phyloP scores from a whole-genome alignment of 2,888 invertebrate genomes.

The Timandra comae region DNA sequence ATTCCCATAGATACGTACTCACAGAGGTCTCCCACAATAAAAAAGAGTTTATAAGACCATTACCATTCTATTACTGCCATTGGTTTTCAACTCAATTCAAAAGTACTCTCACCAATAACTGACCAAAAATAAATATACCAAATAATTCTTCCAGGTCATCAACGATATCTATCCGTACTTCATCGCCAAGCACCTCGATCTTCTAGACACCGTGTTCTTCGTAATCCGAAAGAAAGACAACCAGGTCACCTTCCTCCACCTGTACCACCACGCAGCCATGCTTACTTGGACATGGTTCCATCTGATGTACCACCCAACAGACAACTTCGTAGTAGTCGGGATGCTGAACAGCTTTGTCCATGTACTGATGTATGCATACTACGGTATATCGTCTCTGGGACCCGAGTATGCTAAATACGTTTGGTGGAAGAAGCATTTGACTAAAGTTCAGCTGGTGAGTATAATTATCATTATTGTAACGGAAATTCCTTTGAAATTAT shows the following conservation, averaged over 20 bases:
- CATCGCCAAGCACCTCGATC: constrained; percentile 85
- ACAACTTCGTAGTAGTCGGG: constrained; percentile 85
- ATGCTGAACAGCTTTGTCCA: constrained; percentile 87
- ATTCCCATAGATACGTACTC: no score
- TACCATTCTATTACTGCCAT: no score
- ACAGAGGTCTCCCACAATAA: no score
- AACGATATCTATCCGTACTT: constrained; percentile 81
- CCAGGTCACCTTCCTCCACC: constrained; percentile 91
- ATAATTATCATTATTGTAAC: no score
- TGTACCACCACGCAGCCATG: constrained; percentile 90
- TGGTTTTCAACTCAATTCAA: no score
- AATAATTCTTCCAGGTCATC: constrained; percentile 48
- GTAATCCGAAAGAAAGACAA: constrained; percentile 86
- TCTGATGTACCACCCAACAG: constrained; percentile 84
- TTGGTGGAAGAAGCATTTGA: constrained; percentile 93
- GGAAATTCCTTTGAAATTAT: no score
- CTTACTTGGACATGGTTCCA: constrained; percentile 88
- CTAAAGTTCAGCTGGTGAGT: constrained; percentile 85
- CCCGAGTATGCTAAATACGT: constrained; percentile 84
- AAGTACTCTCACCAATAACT: no score
- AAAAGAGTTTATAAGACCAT: no score
- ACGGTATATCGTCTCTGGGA: constrained; percentile 85
- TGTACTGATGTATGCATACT: constrained; percentile 89
- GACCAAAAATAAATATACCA: no score
- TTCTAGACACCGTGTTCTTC: constrained; percentile 91